A percentile compares a stretch with the other conserved stretches of the same genome.
phyloP scores from a whole-genome alignment of 2,113 vertebrate species.

The Blennius ocellaris region DNA sequence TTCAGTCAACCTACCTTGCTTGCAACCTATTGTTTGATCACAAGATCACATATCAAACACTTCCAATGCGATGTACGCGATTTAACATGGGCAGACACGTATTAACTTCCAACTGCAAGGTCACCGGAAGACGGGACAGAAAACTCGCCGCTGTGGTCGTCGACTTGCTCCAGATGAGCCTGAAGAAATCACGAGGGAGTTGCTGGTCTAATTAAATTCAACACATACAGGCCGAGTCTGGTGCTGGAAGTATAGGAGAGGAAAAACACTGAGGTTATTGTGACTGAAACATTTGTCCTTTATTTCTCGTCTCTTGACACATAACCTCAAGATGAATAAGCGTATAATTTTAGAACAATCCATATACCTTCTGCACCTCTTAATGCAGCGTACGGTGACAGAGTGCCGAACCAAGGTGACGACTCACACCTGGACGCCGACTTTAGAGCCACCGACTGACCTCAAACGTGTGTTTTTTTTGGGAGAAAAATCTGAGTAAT shows the following conservation, averaged over 20 bases:
- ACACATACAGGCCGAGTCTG: conserved; percentile 52
- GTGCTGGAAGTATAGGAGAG: conserved; percentile 24
- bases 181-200: conserved; percentile 70
- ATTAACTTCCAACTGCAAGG: conserved; percentile 63
- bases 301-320: no score
- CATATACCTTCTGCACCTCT: no score
- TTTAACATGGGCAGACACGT: conserved; percentile 21
- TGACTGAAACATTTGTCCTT: background rate
- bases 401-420: no score
- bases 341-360: no score
- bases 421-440: no score
- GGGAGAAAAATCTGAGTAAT: no score
- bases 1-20: background rate
- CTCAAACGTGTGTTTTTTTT: no score
- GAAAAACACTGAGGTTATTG: background rate
- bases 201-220: conserved; percentile 79
- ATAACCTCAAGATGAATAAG: no score
- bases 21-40: background rate
- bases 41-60: background rate
- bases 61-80: background rate
- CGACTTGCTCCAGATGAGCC: conserved; percentile 73
- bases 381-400: no score
- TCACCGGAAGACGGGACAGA: conserved; percentile 50
- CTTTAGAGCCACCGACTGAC: no score
- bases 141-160: conserved; percentile 33